phyloP scores from a whole-genome alignment of 2,888 invertebrate species.

The Phengaris arion region DNA sequence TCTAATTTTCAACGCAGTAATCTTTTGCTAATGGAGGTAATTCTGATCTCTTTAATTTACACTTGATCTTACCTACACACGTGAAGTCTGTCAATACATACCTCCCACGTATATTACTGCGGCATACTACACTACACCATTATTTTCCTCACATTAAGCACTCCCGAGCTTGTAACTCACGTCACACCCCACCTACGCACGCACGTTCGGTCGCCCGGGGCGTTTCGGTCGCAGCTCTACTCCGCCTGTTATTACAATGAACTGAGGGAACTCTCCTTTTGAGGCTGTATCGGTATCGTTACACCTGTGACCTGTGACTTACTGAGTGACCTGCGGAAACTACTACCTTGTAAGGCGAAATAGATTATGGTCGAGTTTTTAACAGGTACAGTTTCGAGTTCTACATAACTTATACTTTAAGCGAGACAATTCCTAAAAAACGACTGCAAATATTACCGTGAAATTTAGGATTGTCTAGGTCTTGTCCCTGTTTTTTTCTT shows the following conservation, averaged over 20 bases:
- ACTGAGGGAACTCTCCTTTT: slow-evolving; percentile 49
- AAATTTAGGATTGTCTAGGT: no score
- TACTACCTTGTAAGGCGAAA: not conserved
- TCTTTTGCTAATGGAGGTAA: no score
- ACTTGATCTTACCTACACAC: no score
- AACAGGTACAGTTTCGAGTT: not conserved
- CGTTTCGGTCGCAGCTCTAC: slow-evolving; percentile 55
- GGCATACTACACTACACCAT: no score
- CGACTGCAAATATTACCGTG: no score
- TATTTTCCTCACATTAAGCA: no score
- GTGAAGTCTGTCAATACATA: no score
- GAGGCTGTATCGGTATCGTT: slow-evolving; percentile 24
- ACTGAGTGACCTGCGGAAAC: not conserved
- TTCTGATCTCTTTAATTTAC: no score
- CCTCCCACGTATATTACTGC: no score
- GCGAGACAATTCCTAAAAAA: no score
- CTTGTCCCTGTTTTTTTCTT: no score
- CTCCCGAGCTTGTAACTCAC: slow-evolving; percentile 27
- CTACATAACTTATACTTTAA: not conserved
- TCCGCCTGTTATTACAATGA: slow-evolving; percentile 68
- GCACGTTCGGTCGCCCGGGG: slow-evolving; percentile 62
- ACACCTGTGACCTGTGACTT: not conserved
- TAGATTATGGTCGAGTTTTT: not conserved
- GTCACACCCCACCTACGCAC: slow-evolving; percentile 50
- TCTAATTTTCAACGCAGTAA: no score